phyloP scores from a whole-genome alignment of 2,797 vertebrate genomes.

The Tiaroga cobitis region DNA sequence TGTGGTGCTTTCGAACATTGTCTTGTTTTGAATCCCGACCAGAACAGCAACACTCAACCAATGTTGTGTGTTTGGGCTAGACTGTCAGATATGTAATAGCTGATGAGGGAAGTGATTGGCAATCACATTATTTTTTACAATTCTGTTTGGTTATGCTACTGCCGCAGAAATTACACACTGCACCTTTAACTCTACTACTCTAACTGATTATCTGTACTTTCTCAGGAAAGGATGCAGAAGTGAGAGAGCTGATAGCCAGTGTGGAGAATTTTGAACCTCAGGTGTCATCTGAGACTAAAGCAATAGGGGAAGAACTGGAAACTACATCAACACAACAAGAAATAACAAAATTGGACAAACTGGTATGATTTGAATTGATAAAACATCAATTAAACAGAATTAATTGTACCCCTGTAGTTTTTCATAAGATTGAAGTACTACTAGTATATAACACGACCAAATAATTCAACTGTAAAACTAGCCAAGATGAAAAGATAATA shows the following conservation, averaged over 20 bases:
- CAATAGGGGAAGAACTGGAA: slow-evolving; percentile 62
- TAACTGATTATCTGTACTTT: slow-evolving; percentile 50
- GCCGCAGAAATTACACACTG: background rate
- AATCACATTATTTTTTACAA: slow-evolving; percentile 2
- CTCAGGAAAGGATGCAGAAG: slow-evolving; percentile 60
- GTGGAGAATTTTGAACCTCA: slow-evolving; percentile 64
- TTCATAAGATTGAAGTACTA: background rate
- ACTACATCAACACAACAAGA: slow-evolving; percentile 48
- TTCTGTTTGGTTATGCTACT: background rate
- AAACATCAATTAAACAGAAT: background rate
- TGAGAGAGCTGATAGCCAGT: slow-evolving; percentile 56
- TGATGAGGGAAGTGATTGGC: background rate
- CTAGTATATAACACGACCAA: background rate
- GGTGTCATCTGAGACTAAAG: slow-evolving; percentile 45
- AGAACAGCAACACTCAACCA: background rate
- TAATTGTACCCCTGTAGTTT: background rate
- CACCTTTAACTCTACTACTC: background rate
- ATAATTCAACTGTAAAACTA: background rate
- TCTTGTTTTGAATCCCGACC: no score
- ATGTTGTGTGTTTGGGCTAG: background rate
- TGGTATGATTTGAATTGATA: slow-evolving; percentile 65
- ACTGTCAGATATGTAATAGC: background rate
- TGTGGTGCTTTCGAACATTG: background rate
- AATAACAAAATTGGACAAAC: slow-evolving; percentile 55
- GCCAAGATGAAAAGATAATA: background rate